Evolutionary conservation across 37 sponge, comb jelly and placozoan species (phyloP).

Genomic region (Corticium candelabrum): DNA sequence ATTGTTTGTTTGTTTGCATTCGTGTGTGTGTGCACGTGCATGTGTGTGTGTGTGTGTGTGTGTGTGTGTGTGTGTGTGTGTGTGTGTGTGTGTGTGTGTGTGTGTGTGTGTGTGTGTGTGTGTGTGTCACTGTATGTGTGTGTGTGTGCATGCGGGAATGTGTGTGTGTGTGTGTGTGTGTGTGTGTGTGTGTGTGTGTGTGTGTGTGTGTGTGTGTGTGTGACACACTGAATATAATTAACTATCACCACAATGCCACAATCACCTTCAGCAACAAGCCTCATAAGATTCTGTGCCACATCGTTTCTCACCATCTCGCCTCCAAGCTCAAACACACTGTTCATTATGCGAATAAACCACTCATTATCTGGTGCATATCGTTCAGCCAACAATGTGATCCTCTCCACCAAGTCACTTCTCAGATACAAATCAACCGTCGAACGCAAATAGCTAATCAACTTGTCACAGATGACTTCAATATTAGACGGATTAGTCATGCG

Average conservation of each 20-base stretch:
- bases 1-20: neutral
- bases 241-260: no score
- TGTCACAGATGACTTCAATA: slow-evolving; percentile 64
- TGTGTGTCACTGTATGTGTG: no score
- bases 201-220: neutral
- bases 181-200: slow-evolving; percentile 5
- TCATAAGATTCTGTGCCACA: slow-evolving; percentile 81
- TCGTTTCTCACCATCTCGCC: slow-evolving; percentile 48
- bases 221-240: no score
- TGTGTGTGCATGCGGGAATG: neutral
- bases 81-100: slow-evolving; percentile 5
- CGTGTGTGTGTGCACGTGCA: no score
- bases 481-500: slow-evolving; percentile 84
- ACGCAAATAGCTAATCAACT: slow-evolving; percentile 55
- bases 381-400: slow-evolving; percentile 81
- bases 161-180: slow-evolving; percentile 5
- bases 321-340: slow-evolving; percentile 69
- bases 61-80: slow-evolving; percentile 2
- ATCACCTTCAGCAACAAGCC: slow-evolving; percentile 82
- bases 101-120: slow-evolving; percentile 3
- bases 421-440: slow-evolving; percentile 7
- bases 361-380: slow-evolving; percentile 67
- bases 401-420: slow-evolving; percentile 56
- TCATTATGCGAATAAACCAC: slow-evolving; percentile 84
- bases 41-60: slow-evolving; percentile 5